Conservation (phyloP, 1,140 invertebrate genomes). For the Drosophila insularis region DNA sequence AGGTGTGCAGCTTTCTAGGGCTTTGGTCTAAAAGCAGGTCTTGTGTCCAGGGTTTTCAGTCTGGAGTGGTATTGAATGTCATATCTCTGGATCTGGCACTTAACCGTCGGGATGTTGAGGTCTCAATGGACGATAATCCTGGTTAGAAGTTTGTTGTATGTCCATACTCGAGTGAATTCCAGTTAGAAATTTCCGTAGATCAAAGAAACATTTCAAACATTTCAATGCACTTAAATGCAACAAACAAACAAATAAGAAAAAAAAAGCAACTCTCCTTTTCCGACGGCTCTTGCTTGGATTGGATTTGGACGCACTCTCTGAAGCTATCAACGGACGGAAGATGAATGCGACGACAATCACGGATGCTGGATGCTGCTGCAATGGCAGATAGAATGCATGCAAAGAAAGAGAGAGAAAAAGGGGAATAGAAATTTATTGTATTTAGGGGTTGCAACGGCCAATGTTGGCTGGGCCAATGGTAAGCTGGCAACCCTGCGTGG, state of each 20-base stretch:
- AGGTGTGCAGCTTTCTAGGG: no score
- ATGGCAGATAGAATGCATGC: neutral
- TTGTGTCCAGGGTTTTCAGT: no score
- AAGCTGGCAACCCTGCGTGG: constrained; percentile 15
- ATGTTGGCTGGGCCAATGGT: constrained; percentile 42
- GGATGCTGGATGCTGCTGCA: neutral
- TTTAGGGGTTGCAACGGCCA: constrained; percentile 1
- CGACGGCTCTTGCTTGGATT: neutral
- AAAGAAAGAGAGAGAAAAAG: neutral
- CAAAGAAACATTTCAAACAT: no score
- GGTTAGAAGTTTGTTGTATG: no score
- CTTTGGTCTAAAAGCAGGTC: no score
- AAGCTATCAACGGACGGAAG: neutral
- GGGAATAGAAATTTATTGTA: neutral
- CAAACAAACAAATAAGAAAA: neutral
- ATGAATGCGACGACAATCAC: neutral
- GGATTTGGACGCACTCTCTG: neutral
- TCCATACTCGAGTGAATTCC: no score
- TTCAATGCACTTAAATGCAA: no score
- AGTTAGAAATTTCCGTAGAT: no score
- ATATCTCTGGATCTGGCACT: no score
- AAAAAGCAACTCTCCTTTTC: neutral
- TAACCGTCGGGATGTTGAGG: no score
- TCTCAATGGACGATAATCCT: no score
- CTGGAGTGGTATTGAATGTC: no score